phyloP scores from a whole-genome alignment of 2,113 vertebrate species.

The Brachirus orientalis region DNA sequence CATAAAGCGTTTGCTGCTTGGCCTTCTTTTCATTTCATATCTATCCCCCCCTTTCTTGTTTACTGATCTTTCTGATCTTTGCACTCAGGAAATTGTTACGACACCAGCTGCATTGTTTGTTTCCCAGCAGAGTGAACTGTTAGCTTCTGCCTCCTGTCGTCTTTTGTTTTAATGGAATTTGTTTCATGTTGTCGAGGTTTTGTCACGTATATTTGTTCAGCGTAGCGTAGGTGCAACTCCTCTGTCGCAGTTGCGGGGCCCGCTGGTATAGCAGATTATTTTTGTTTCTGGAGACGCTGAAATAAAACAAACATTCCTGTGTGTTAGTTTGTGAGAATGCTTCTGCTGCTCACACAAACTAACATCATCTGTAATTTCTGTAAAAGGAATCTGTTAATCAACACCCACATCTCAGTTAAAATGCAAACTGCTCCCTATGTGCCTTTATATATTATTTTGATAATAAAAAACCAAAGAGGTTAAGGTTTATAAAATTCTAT shows the following conservation, averaged over 20 bases:
- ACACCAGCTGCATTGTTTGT: conserved; percentile 60
- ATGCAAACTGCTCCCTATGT: conserved; percentile 54
- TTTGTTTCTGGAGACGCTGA: conserved; percentile 49
- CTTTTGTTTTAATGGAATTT: conserved; percentile 12
- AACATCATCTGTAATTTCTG: neutral
- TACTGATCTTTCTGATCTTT: conserved; percentile 52
- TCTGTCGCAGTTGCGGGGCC: conserved; percentile 16
- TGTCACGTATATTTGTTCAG: conserved; percentile 19
- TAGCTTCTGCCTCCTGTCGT: conserved; percentile 27
- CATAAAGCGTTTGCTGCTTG: neutral
- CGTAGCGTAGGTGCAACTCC: conserved; percentile 19
- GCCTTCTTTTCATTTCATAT: neutral
- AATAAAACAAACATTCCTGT: conserved; percentile 36
- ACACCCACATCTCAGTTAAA: conserved; percentile 16
- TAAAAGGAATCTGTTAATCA: conserved; percentile 26
- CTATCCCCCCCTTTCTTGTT: neutral
- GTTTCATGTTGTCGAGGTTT: neutral
- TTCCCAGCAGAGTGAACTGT: conserved; percentile 35
- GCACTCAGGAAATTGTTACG: conserved; percentile 73
- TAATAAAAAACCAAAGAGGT: conserved; percentile 73
- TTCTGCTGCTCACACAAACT: conserved; percentile 31
- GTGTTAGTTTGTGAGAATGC: conserved; percentile 35
- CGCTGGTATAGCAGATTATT: conserved; percentile 38
- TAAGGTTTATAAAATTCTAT: conserved; percentile 63
- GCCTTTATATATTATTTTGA: conserved; percentile 72